phyloP scores from a whole-genome alignment of 2,113 vertebrate genomes.

The Hipposideros armiger region DNA sequence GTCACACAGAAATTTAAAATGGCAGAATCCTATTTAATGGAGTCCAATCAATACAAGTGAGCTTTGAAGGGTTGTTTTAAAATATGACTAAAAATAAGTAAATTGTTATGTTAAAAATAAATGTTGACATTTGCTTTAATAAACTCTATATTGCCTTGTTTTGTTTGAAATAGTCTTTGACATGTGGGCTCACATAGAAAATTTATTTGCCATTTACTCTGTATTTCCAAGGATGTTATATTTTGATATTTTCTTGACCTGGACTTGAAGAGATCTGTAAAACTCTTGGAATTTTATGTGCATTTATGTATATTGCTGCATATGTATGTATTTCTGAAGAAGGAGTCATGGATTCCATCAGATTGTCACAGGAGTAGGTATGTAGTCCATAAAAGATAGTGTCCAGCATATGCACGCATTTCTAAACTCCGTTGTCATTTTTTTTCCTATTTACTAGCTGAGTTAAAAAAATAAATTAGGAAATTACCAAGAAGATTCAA shows the following conservation, averaged over 20 bases:
- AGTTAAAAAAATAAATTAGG: neutral
- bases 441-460: slow-evolving; percentile 17
- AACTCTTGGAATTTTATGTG: neutral
- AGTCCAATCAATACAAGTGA: slow-evolving; percentile 17
- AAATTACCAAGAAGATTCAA: slow-evolving; percentile 58
- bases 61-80: slow-evolving; percentile 33
- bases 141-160: slow-evolving; percentile 2
- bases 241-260: slow-evolving; percentile 18
- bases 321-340: neutral
- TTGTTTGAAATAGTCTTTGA: slow-evolving; percentile 40
- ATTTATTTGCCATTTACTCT: neutral
- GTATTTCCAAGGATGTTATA: neutral
- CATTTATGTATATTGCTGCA: neutral
- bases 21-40: neutral
- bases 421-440: neutral
- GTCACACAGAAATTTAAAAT: neutral
- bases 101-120: slow-evolving; percentile 18
- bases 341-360: neutral
- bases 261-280: neutral
- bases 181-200: neutral
- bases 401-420: neutral
- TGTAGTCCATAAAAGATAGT: neutral
- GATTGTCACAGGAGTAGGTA: neutral
- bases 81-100: slow-evolving; percentile 47
- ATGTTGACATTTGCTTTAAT: slow-evolving; percentile 9